Conservation (phyloP, 2,888 invertebrate genomes). For the Caenorhabditis imperialis region DNA sequence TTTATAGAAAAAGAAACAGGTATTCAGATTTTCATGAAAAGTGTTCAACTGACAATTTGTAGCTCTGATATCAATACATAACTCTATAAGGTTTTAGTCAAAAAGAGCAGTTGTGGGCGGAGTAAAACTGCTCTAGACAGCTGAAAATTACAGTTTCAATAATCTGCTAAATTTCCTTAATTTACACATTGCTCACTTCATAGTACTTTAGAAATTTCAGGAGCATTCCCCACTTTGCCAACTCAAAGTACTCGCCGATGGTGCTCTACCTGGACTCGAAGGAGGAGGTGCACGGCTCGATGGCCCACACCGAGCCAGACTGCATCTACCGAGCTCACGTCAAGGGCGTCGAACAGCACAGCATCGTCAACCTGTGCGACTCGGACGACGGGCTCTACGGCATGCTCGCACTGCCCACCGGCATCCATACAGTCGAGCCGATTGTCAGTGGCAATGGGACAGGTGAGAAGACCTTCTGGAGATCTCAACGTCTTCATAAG, state of each 20-base stretch:
- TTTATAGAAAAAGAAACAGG: too few relatives aligned
- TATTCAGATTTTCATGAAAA: too few relatives aligned
- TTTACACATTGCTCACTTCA: not conserved
- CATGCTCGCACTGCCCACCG: slow-evolving; percentile 71
- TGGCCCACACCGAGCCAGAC: slow-evolving; percentile 60
- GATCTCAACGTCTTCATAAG: too few relatives aligned
- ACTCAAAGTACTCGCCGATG: slow-evolving; percentile 64
- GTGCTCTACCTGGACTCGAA: slow-evolving; percentile 72
- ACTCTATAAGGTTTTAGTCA: too few relatives aligned
- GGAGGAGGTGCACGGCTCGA: slow-evolving; percentile 61
- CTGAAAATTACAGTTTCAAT: too few relatives aligned
- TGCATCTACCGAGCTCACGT: slow-evolving; percentile 73
- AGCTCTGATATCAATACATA: too few relatives aligned
- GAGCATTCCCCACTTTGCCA: slow-evolving; percentile 50
- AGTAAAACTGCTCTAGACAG: too few relatives aligned
- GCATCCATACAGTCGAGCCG: slow-evolving; percentile 74
- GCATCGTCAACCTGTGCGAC: slow-evolving; percentile 76
- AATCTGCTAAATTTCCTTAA: not conserved
- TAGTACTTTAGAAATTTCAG: slow-evolving; percentile 29
- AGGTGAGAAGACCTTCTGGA: too few relatives aligned
- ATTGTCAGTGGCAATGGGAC: slow-evolving; percentile 43
- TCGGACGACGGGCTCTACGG: slow-evolving; percentile 74
- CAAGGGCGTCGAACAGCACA: slow-evolving; percentile 60
- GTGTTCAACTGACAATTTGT: too few relatives aligned
- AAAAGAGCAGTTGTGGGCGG: too few relatives aligned